Evolutionary conservation across 1,140 invertebrate species (phyloP).

Genomic region (Hylyphantes graminicola): DNA sequence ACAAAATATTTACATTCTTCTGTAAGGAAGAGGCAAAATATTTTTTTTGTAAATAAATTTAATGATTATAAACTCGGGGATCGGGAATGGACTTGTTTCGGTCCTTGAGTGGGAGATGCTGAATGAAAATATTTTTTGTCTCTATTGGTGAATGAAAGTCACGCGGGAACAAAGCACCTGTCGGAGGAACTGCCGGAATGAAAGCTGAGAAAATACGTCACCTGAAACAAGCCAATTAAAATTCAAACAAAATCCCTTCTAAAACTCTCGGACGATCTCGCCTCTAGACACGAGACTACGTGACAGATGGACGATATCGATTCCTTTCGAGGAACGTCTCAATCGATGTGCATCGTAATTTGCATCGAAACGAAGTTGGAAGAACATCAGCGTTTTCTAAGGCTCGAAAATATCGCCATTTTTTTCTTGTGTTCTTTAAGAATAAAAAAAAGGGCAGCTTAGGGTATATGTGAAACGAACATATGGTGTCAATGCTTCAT

Average conservation of each 20-base stretch:
- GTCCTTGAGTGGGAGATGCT: too few relatives aligned
- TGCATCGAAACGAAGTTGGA: conserved; percentile 46
- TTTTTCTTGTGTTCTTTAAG: neutral
- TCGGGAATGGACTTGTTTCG: too few relatives aligned
- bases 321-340: conserved; percentile 30
- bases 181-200: too few relatives aligned
- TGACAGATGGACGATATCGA: conserved; percentile 42
- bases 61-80: too few relatives aligned
- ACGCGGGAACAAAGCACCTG: too few relatives aligned
- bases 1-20: too few relatives aligned
- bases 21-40: too few relatives aligned
- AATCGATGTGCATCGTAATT: conserved; percentile 40
- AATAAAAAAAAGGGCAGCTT: conserved; percentile 13
- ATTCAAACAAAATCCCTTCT: conserved; percentile 1
- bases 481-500: conserved; percentile 46
- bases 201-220: too few relatives aligned
- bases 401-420: conserved; percentile 39
- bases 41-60: too few relatives aligned
- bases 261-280: conserved; percentile 21
- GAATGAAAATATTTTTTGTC: too few relatives aligned
- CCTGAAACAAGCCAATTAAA: neutral
- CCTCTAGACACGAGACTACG: neutral
- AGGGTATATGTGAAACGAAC: conserved; percentile 21
- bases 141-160: too few relatives aligned
- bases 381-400: conserved; percentile 41